Conservation (phyloP, 92 coral and sea anemone genomes). For the Montipora capitata region DNA sequence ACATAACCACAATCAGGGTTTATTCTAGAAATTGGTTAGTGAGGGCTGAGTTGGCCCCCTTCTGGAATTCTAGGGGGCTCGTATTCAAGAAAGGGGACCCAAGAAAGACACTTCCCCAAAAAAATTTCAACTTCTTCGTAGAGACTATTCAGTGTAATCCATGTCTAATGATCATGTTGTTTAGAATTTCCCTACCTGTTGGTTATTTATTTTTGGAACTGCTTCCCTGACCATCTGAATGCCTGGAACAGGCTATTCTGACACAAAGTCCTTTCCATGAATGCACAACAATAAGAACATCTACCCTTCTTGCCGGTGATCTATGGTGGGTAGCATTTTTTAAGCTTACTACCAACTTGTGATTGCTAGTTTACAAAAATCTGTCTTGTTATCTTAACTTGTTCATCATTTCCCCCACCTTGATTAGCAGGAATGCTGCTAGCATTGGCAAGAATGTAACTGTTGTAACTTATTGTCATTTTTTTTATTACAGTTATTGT, state of each 20-base stretch:
- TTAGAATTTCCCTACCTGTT: not conserved
- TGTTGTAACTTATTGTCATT: no score
- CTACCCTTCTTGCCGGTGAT: slow-evolving; percentile 24
- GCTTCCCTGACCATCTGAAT: slow-evolving; percentile 18
- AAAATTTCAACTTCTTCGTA: not conserved
- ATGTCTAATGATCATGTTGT: slow-evolving; percentile 14
- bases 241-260: slow-evolving; percentile 18
- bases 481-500: not conserved
- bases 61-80: no score
- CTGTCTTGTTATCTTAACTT: not conserved
- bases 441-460: no score
- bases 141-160: slow-evolving; percentile 14
- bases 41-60: not conserved
- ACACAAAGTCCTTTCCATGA: slow-evolving; percentile 22
- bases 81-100: not conserved
- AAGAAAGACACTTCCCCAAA: not conserved
- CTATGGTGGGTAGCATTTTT: not conserved
- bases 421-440: no score
- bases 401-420: no score
- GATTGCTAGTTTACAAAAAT: not conserved
- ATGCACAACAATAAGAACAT: slow-evolving; percentile 8
- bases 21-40: not conserved
- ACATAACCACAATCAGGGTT: not conserved
- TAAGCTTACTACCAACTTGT: slow-evolving; percentile 9
- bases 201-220: slow-evolving; percentile 9